Percentiles rank a stretch among this genome's conserved stretches.
These are phyloP conservation scores for Mallotus villosus DNA, from an alignment of 2,797 vertebrate genomes.

Conservation along the genomic window DNA sequence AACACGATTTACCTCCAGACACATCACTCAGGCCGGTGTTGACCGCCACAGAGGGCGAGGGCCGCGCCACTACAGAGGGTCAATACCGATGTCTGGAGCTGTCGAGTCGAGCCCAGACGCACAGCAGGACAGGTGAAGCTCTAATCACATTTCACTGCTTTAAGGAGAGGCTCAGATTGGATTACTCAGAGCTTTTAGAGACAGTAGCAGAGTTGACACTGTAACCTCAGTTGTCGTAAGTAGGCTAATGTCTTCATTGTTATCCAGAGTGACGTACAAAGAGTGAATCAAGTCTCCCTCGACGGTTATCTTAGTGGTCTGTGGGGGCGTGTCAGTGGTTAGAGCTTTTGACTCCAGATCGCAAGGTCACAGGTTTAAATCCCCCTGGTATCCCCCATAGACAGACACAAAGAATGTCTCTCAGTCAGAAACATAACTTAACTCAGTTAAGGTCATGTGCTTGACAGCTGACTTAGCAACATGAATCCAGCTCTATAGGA, in stretches of 20 bases:
- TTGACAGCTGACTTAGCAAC: neutral
- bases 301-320: too few species aligned
- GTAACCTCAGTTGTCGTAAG: slow-evolving; percentile 17
- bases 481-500: neutral
- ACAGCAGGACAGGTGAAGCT: slow-evolving; percentile 72
- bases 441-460: neutral
- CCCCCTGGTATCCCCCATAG: too few species aligned
- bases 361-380: too few species aligned
- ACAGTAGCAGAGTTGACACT: slow-evolving; percentile 9
- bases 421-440: too few species aligned
- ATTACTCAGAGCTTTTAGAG: slow-evolving; percentile 24
- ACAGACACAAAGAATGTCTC: too few species aligned
- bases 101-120: slow-evolving; percentile 44
- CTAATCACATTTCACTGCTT: slow-evolving; percentile 10
- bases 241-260: too few species aligned
- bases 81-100: slow-evolving; percentile 69
- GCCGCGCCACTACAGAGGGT: slow-evolving; percentile 54
- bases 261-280: too few species aligned
- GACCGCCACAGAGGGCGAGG: slow-evolving; percentile 47
- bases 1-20: slow-evolving; percentile 47
- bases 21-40: slow-evolving; percentile 55
- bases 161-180: slow-evolving; percentile 12
- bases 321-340: neutral
- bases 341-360: neutral
- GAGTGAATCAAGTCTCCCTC: too few species aligned